Evolutionary conservation across 2,888 invertebrate genomes (phyloP), one percentile per base, ranked within the genome.

Genomic region (Cephus nigrinus): DNA sequence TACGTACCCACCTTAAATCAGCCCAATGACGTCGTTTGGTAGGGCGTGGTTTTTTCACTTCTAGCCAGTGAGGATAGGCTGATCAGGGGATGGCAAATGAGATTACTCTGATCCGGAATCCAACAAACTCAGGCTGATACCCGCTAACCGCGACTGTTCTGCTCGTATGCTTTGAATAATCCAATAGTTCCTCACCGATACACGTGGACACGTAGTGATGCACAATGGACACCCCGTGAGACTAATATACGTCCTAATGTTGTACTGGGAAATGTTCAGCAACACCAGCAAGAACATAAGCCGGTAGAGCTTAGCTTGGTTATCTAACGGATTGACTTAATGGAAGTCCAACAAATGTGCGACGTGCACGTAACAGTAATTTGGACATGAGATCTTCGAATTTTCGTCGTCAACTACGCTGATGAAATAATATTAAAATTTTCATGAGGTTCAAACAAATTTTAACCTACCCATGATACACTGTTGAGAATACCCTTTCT

Each of bases 71-170:
- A 85, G 90, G 91, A 91, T 91, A 91, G 90, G 90, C 88, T 90
- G 89, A 91, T 91, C 88, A 84, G 83, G 86, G 80, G 87, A 82
- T 87, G 86, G 85, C 90, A 91, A 91, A 91, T 89, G 89, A 91
- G 91, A 91, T 91, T 91, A 91, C 87, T 88, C 86, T 91, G 90
- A 91, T 91, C 90, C 91, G 88, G 91, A 91, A 91, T 90, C 90
- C 91, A 88, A 90, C 90, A 90, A 91, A 91, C 90, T 88, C 87
- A 81, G 83, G 86, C 85, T 72, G 90, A 90, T 90, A 86, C 90
- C 91, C 86, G 88, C 88, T 90, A 91, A 91, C 90, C 90, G 90
- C 90, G 81, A 81, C 80, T 80, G 75, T 78, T 68, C 81, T 82
- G 82, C 83, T 83, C 83, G 85, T 83, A 83, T 83, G 83, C 82